These are phyloP conservation scores for Zhuqinia jingwanae DNA, from an alignment of 2,888 invertebrate genomes.

Conservation along the genomic window DNA sequence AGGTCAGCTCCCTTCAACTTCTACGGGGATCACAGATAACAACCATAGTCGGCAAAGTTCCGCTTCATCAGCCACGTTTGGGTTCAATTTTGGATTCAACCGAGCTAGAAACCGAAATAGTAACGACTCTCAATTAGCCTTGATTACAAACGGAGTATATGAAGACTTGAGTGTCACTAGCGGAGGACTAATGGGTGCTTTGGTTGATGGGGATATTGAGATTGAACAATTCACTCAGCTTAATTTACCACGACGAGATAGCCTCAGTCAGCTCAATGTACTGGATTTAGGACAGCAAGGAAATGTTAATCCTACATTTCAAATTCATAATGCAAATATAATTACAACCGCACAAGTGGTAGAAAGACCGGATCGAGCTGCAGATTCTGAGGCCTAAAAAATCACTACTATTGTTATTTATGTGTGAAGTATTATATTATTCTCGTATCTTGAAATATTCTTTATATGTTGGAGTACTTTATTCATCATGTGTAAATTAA, in stretches of 20 bases:
- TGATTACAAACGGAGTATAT: slow-evolving; percentile 70
- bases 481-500: slow-evolving; percentile 13
- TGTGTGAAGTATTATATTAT: background rate
- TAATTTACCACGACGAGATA: slow-evolving; percentile 59
- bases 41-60: slow-evolving; percentile 21
- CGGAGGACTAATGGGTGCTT: slow-evolving; percentile 50
- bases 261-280: slow-evolving; percentile 63
- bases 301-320: slow-evolving; percentile 71
- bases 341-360: slow-evolving; percentile 28
- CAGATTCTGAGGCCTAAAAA: slow-evolving; percentile 65
- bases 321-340: slow-evolving; percentile 64
- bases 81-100: slow-evolving; percentile 69
- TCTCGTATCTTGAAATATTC: slow-evolving; percentile 2
- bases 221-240: slow-evolving; percentile 66
- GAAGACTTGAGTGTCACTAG: slow-evolving; percentile 57
- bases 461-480: background rate
- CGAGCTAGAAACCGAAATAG: slow-evolving; percentile 72
- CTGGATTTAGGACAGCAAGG: slow-evolving; percentile 59
- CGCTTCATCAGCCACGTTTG: slow-evolving; percentile 46
- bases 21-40: slow-evolving; percentile 1
- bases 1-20: slow-evolving; percentile 28
- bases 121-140: slow-evolving; percentile 76
- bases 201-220: slow-evolving; percentile 59
- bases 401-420: background rate
- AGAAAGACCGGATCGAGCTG: slow-evolving; percentile 45